A percentile compares a stretch with the other conserved stretches of the same genome.
Conservation (phyloP, 2,888 invertebrate species). For the Onthophagus sagittarius region DNA sequence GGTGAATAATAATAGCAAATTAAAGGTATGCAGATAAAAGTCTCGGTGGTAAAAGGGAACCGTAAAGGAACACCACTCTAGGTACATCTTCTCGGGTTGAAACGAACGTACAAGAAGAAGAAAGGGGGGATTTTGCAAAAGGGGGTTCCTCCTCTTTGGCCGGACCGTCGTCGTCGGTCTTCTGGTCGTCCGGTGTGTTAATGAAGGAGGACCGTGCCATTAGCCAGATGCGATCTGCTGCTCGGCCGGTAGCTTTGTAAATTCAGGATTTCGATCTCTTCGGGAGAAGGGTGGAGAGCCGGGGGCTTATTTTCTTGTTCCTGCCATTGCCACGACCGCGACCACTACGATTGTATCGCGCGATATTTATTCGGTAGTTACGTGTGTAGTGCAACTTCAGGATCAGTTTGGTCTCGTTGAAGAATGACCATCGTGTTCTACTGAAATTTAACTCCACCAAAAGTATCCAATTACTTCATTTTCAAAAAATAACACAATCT, state of each 20-base stretch:
- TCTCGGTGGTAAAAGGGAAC: slow-evolving; percentile 16
- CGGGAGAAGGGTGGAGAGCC: not conserved
- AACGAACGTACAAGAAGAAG: too few relatives aligned
- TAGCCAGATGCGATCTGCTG: slow-evolving; percentile 35
- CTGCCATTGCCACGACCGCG: slow-evolving; percentile 28
- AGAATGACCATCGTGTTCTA: not conserved
- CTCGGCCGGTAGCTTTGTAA: slow-evolving; percentile 35
- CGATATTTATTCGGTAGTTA: slow-evolving; percentile 50
- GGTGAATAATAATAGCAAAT: slow-evolving; percentile 40
- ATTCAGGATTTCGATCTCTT: slow-evolving; percentile 29
- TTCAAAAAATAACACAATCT: too few relatives aligned
- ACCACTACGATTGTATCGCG: slow-evolving; percentile 43
- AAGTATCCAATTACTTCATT: not conserved
- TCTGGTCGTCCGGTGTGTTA: slow-evolving; percentile 29
- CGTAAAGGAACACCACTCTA: slow-evolving; percentile 15
- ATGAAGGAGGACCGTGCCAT: slow-evolving; percentile 37
- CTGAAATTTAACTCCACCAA: not conserved
- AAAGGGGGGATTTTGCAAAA: not conserved
- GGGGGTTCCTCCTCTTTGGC: not conserved
- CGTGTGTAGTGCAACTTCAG: slow-evolving; percentile 24
- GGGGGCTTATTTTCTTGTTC: slow-evolving; percentile 12
- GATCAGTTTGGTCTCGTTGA: not conserved
- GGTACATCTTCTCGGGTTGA: too few relatives aligned
- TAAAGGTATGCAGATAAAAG: slow-evolving; percentile 37
- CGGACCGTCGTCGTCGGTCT: not conserved